Percentiles rank a stretch among this genome's conserved stretches.
Evolutionary conservation across 2,888 invertebrate genomes (phyloP).

Genomic region (Epistrophe eligans): DNA sequence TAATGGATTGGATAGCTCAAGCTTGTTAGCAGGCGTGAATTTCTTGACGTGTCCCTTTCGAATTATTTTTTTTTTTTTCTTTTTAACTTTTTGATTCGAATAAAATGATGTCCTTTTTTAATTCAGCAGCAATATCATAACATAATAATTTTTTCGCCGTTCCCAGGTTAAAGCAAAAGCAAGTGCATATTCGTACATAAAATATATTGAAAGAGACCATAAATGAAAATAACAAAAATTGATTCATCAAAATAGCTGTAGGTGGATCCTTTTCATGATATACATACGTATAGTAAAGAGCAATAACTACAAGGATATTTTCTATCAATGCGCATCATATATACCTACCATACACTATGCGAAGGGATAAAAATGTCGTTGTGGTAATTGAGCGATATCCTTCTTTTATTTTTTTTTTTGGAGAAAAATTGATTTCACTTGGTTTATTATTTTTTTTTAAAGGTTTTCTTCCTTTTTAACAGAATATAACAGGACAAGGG

Average conservation of each 20-base stretch:
- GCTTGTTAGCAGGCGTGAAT: slow-evolving; percentile 73
- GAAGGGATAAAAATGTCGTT: slow-evolving; percentile 72
- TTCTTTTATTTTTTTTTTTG: slow-evolving; percentile 33
- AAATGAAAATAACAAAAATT: slow-evolving; percentile 51
- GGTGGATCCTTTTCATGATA: slow-evolving; percentile 62
- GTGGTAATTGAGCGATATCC: slow-evolving; percentile 75
- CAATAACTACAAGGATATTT: slow-evolving; percentile 54
- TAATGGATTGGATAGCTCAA: slow-evolving; percentile 65
- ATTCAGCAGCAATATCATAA: slow-evolving; percentile 46
- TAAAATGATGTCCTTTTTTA: slow-evolving; percentile 37
- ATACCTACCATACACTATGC: not conserved
- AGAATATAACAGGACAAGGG: not conserved
- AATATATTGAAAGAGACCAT: not conserved
- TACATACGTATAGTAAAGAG: not conserved
- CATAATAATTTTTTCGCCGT: slow-evolving; percentile 3
- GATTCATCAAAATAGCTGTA: slow-evolving; percentile 58
- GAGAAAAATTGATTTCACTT: slow-evolving; percentile 62
- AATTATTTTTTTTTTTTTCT: not conserved
- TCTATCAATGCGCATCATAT: slow-evolving; percentile 63
- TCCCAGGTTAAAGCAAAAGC: slow-evolving; percentile 57
- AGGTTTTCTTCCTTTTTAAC: slow-evolving; percentile 19
- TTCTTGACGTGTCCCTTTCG: slow-evolving; percentile 49
- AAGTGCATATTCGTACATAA: slow-evolving; percentile 51
- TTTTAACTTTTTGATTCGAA: slow-evolving; percentile 15
- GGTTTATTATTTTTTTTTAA: slow-evolving; percentile 1